These are phyloP conservation scores for Tachina fera DNA, from an alignment of 2,888 invertebrate species.

Conservation along the genomic window DNA sequence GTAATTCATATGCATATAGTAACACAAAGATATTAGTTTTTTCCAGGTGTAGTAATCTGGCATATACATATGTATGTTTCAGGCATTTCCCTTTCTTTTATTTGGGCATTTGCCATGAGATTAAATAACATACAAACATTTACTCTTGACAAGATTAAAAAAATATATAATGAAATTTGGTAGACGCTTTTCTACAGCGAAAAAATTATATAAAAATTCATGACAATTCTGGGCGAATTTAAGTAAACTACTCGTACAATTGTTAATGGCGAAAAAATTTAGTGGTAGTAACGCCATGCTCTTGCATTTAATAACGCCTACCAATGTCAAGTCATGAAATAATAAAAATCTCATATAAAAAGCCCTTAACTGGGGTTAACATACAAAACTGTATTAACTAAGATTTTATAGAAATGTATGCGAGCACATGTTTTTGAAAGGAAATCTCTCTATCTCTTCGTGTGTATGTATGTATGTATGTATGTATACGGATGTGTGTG, in stretches of 20 bases:
- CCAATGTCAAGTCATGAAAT: constrained; percentile 68
- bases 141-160: constrained; percentile 6
- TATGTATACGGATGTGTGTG: neutral
- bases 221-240: constrained; percentile 39
- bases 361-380: constrained; percentile 64
- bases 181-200: constrained; percentile 12
- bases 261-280: constrained; percentile 6
- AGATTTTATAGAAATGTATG: neutral
- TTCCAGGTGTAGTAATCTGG: too few relatives aligned
- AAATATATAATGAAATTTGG: constrained; percentile 14
- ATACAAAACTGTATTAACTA: neutral
- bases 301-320: constrained; percentile 61
- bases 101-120: constrained; percentile 41
- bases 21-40: too few relatives aligned
- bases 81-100: neutral
- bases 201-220: constrained; percentile 24
- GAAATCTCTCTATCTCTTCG: neutral
- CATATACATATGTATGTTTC: too few relatives aligned
- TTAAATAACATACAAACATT: neutral
- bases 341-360: constrained; percentile 65
- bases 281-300: constrained; percentile 8
- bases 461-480: neutral
- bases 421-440: neutral
- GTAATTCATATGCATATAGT: too few relatives aligned
- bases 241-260: constrained; percentile 20